Conservation (phyloP, 30 jellyfish, hydroid and myxozoan genomes). For the Turritopsis dohrnii region DNA sequence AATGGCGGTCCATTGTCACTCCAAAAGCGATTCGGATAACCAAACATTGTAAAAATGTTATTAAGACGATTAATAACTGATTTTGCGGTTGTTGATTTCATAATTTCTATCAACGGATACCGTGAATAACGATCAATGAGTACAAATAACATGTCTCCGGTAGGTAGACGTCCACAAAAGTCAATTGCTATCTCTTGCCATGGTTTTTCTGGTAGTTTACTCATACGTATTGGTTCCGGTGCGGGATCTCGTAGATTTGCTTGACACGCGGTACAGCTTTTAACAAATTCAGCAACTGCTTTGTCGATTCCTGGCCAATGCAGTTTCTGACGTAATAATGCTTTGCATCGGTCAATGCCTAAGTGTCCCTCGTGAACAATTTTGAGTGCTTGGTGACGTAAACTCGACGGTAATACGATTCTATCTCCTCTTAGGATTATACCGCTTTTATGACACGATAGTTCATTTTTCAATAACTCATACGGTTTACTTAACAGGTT, state of each 20-base stretch:
- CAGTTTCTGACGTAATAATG: conserved; percentile 13
- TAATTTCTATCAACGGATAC: no score
- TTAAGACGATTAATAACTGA: no score
- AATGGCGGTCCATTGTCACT: no score
- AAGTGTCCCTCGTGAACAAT: conserved; percentile 28
- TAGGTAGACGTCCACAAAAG: conserved; percentile 27
- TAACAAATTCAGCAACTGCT: not conserved
- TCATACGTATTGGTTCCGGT: no score
- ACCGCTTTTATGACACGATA: conserved; percentile 5
- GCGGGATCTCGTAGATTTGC: no score
- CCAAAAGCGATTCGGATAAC: no score
- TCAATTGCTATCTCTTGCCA: conserved; percentile 31
- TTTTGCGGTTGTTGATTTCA: no score
- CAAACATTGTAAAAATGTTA: no score
- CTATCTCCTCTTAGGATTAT: conserved; percentile 13
- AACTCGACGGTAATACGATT: conserved; percentile 16
- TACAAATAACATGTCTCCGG: no score
- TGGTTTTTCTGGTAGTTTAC: conserved; percentile 29
- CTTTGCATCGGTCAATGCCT: conserved; percentile 7
- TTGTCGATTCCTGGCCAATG: conserved; percentile 18
- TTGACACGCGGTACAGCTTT: conserved; percentile 19
- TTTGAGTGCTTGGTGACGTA: conserved; percentile 9
- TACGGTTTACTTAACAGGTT: not conserved
- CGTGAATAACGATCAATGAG: no score
- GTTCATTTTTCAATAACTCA: not conserved